These are phyloP conservation scores for Amphipyra berbera DNA, from an alignment of 2,888 invertebrate species.

Conservation along the genomic window DNA sequence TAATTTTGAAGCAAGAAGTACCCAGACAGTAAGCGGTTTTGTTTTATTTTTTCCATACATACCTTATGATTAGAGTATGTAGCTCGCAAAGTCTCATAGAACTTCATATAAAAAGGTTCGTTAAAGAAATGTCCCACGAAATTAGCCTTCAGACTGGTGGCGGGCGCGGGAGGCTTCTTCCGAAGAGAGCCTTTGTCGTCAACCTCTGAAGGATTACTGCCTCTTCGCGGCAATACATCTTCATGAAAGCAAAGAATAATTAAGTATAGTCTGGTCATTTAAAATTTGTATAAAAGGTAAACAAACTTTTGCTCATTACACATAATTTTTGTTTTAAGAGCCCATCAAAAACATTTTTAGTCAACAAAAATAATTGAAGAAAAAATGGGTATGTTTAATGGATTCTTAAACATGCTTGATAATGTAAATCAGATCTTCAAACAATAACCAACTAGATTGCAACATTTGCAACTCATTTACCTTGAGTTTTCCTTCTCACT, in stretches of 20 bases:
- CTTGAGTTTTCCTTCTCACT: conserved; percentile 84
- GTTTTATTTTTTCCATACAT: conserved; percentile 52
- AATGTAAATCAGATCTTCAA: no score
- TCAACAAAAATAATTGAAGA: not conserved
- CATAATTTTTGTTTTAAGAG: no score
- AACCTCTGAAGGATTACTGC: conserved; percentile 67
- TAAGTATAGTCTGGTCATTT: no score
- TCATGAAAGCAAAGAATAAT: not conserved
- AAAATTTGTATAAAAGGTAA: no score
- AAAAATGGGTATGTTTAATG: not conserved
- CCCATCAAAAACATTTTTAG: not conserved
- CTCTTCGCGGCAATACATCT: conserved; percentile 76
- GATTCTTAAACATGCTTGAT: conserved; percentile 4
- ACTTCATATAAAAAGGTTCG: conserved; percentile 95
- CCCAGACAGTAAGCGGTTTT: no score
- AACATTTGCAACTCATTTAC: conserved; percentile 58
- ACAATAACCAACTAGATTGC: no score
- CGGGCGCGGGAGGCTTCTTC: conserved; percentile 71
- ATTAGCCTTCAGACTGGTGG: conserved; percentile 78
- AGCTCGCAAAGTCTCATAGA: conserved; percentile 94
- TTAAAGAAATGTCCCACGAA: conserved; percentile 91
- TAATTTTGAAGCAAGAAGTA: no score
- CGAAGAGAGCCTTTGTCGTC: conserved; percentile 81
- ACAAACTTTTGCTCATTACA: no score
- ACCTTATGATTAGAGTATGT: conserved; percentile 97